phyloP scores from a whole-genome alignment of 2,797 vertebrate genomes.

The Peromyscus melanophrys region DNA sequence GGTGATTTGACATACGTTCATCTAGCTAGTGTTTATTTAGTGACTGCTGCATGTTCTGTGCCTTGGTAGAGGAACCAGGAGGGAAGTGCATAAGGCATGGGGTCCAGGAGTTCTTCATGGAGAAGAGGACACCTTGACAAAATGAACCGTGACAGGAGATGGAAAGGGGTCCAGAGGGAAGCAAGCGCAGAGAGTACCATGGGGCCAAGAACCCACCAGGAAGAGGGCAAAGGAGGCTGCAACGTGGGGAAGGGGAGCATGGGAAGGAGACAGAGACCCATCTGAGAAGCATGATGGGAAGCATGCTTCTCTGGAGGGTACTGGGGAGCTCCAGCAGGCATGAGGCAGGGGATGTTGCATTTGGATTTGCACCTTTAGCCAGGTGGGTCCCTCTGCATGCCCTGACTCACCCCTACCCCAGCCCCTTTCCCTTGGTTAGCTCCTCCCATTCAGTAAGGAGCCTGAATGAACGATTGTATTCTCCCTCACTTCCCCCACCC shows the following conservation, averaged over 20 bases:
- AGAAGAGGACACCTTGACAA: neutral
- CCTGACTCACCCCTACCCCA: no score
- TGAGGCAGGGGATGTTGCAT: neutral
- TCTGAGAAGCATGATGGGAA: neutral
- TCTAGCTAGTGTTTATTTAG: neutral
- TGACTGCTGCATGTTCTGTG: neutral
- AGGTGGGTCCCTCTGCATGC: neutral
- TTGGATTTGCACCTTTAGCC: neutral
- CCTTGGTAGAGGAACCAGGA: neutral
- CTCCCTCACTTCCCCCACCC: neutral
- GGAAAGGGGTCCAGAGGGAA: neutral
- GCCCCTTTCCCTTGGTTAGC: neutral
- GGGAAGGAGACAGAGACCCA: neutral
- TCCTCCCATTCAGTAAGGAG: neutral
- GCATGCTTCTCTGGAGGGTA: neutral
- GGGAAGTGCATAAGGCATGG: neutral
- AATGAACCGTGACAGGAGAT: neutral
- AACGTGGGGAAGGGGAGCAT: neutral
- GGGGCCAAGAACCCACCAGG: neutral
- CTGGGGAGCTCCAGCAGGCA: neutral
- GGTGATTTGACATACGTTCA: neutral
- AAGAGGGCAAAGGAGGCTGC: neutral
- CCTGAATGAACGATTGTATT: neutral
- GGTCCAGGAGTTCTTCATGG: neutral
- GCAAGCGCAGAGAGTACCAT: neutral